phyloP scores from a whole-genome alignment of 2,888 invertebrate genomes.

The Spicauda simplicius region DNA sequence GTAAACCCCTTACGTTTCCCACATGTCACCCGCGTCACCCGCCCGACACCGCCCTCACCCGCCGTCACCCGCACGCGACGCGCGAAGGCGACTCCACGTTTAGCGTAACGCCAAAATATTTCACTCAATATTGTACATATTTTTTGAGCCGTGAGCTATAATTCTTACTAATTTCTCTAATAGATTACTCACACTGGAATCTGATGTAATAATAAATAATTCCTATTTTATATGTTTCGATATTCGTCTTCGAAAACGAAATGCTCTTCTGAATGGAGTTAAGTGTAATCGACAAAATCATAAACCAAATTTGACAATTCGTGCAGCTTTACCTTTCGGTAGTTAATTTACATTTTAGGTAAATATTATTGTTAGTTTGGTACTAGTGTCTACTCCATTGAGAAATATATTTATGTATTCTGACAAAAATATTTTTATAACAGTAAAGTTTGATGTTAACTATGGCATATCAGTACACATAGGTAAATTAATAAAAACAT shows the following conservation, averaged over 20 bases:
- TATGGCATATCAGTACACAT: constrained; percentile 22
- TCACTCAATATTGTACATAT: constrained; percentile 26
- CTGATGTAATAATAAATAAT: neutral
- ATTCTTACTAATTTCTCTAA: constrained; percentile 36
- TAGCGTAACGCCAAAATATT: constrained; percentile 40
- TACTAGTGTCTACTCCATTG: constrained; percentile 31
- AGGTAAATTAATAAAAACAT: neutral
- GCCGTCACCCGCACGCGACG: constrained; percentile 39
- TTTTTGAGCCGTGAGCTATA: constrained; percentile 15
- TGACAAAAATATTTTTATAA: constrained; percentile 28
- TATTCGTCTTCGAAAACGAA: neutral
- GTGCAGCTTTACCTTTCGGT: constrained; percentile 20
- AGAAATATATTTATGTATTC: constrained; percentile 14
- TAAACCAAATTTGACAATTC: constrained; percentile 1
- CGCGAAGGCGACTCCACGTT: constrained; percentile 38
- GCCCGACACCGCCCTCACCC: constrained; percentile 39
- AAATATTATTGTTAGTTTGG: constrained; percentile 6
- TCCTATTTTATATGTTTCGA: neutral
- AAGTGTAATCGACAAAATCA: neutral
- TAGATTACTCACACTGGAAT: constrained; percentile 1
- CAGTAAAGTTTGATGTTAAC: constrained; percentile 15
- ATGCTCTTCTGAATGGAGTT: neutral
- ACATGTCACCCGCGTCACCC: constrained; percentile 46
- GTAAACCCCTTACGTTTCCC: constrained; percentile 75
- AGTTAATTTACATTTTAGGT: constrained; percentile 7